Percentiles rank a stretch among this genome's conserved stretches.
Evolutionary conservation across 1,140 invertebrate genomes (phyloP).

Genomic region (Capitella teleta): DNA sequence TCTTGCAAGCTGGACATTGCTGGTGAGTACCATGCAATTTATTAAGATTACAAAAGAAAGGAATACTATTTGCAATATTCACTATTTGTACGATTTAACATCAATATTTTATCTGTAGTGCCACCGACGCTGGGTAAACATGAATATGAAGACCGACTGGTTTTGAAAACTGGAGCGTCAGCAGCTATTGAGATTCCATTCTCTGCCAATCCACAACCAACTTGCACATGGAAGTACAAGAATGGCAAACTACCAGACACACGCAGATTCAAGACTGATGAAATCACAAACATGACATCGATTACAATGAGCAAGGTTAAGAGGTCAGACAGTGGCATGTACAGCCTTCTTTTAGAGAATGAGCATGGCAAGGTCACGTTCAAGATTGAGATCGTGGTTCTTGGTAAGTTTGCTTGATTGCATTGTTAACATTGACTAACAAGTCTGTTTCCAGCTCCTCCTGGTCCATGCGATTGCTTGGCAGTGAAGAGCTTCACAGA

Average conservation of each 20-base stretch:
- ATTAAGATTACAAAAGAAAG: no score
- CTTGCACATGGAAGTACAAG: slow-evolving; percentile 57
- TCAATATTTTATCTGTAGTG: slow-evolving; percentile 2
- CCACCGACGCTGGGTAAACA: slow-evolving; percentile 10
- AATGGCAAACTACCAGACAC: slow-evolving; percentile 28
- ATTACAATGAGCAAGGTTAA: slow-evolving; percentile 30
- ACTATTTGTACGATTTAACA: no score
- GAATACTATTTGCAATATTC: no score
- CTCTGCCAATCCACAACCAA: slow-evolving; percentile 57
- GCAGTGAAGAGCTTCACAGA: slow-evolving; percentile 83
- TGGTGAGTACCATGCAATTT: no score
- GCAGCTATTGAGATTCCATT: slow-evolving; percentile 54
- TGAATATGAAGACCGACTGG: slow-evolving; percentile 7
- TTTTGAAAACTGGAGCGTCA: slow-evolving; percentile 11
- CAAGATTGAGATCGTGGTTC: slow-evolving; percentile 33
- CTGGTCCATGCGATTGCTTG: no score
- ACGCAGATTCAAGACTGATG: slow-evolving; percentile 32
- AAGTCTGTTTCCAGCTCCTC: no score
- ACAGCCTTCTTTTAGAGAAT: slow-evolving; percentile 34
- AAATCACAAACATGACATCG: slow-evolving; percentile 35
- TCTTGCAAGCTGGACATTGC: slow-evolving; percentile 8
- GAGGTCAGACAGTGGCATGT: slow-evolving; percentile 32
- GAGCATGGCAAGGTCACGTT: slow-evolving; percentile 29
- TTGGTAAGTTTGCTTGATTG: slow-evolving; percentile 11
- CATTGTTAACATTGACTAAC: no score